A percentile compares a stretch with the other conserved stretches of the same genome.
Conservation (phyloP, 2,888 invertebrate genomes). For the Odontomyia ornata region DNA sequence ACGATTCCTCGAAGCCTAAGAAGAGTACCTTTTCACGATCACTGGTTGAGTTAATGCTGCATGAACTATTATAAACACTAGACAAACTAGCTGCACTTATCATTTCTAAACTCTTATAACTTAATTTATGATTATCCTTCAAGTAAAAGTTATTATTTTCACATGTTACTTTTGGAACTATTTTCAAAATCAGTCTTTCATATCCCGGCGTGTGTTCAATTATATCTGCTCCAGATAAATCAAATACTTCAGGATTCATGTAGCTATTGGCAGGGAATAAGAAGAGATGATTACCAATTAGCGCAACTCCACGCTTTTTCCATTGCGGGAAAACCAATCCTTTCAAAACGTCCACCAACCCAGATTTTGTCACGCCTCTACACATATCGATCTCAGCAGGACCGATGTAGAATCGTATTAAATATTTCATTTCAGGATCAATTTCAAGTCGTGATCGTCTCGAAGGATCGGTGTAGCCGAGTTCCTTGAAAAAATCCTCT, state of each 20-base stretch:
- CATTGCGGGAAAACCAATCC: constrained; percentile 76
- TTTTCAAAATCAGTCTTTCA: constrained; percentile 64
- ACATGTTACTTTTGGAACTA: constrained; percentile 59
- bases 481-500: constrained; percentile 69
- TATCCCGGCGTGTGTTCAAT: constrained; percentile 52
- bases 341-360: constrained; percentile 68
- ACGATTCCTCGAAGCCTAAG: constrained; percentile 72
- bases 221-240: constrained; percentile 53
- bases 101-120: constrained; percentile 48
- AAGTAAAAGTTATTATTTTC: constrained; percentile 50
- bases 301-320: constrained; percentile 70
- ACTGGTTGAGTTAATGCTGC: constrained; percentile 59
- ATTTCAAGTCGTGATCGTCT: constrained; percentile 71
- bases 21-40: constrained; percentile 68
- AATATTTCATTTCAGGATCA: constrained; percentile 72
- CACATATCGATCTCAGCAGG: constrained; percentile 67
- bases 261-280: constrained; percentile 65
- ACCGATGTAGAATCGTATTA: constrained; percentile 71
- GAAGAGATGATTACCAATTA: constrained; percentile 70
- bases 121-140: constrained; percentile 50
- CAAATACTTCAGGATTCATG: constrained; percentile 53
- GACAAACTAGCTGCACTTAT: constrained; percentile 63
- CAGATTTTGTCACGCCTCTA: constrained; percentile 63
- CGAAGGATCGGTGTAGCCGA: constrained; percentile 70
- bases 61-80: constrained; percentile 53